These are phyloP conservation scores for Trissolcus brochymenae DNA, from an alignment of 2,888 invertebrate genomes.

Conservation along the genomic window DNA sequence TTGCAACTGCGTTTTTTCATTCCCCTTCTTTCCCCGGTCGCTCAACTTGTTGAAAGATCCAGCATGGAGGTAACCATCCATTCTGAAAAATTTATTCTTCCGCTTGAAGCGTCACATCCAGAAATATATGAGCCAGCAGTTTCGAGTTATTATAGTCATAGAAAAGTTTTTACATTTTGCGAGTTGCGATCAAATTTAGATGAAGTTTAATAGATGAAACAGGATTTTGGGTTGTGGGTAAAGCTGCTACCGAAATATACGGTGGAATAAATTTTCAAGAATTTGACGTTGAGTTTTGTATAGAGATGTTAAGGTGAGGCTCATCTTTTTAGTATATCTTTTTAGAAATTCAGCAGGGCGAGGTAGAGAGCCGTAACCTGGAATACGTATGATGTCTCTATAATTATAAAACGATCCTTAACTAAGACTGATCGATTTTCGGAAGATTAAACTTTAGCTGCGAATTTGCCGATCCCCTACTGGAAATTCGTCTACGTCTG, in stretches of 20 bases:
- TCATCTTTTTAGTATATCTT: no score
- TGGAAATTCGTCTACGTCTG: neutral
- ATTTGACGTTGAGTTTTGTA: no score
- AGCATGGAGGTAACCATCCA: slow-evolving; percentile 5
- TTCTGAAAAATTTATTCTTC: slow-evolving; percentile 29
- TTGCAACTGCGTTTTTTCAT: slow-evolving; percentile 31
- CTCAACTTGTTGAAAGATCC: slow-evolving; percentile 45
- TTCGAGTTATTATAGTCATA: slow-evolving; percentile 12
- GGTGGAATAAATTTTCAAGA: neutral
- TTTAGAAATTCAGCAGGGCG: no score
- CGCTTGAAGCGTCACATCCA: slow-evolving; percentile 17
- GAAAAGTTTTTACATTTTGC: slow-evolving; percentile 9
- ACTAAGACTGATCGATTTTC: no score
- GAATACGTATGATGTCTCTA: no score
- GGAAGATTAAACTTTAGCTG: no score
- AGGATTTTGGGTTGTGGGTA: neutral
- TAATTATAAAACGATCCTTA: no score
- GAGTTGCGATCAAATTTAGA: slow-evolving; percentile 8
- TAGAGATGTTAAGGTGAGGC: no score
- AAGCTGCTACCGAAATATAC: neutral
- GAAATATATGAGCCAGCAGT: slow-evolving; percentile 15
- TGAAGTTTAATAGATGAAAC: slow-evolving; percentile 7
- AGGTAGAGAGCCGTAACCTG: no score
- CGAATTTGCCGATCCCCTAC: no score
- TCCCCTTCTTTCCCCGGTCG: neutral